Conservation (phyloP, 2,113 vertebrate genomes). For the Gymnorhina tibicen region DNA sequence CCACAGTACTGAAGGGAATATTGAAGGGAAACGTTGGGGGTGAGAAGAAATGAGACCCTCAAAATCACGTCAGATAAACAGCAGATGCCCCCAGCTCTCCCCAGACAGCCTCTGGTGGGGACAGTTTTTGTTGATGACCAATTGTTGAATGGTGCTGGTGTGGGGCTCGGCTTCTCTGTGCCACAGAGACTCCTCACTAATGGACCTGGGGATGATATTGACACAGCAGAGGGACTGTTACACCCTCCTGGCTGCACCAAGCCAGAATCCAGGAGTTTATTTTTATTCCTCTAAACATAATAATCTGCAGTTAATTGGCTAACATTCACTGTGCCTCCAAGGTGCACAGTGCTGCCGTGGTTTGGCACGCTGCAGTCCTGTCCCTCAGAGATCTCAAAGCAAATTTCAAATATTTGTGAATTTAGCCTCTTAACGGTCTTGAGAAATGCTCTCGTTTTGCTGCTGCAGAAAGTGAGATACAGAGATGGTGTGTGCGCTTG, state of each 20-base stretch:
- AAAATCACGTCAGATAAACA: neutral
- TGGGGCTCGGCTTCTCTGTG: rapidly evolving
- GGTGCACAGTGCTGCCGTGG: neutral
- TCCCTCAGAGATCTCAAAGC: neutral
- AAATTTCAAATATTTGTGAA: constrained; percentile 40
- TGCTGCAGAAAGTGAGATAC: neutral
- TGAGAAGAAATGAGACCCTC: neutral
- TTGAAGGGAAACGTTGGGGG: neutral
- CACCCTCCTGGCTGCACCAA: neutral
- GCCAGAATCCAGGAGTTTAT: neutral
- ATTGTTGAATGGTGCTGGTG: neutral
- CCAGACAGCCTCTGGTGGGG: neutral
- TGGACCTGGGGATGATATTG: neutral
- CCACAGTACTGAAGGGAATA: neutral
- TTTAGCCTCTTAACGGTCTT: neutral
- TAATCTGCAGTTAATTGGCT: constrained; percentile 15
- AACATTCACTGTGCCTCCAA: neutral
- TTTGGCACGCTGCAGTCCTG: neutral
- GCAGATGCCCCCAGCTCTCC: neutral
- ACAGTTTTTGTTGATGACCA: neutral
- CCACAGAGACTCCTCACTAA: neutral
- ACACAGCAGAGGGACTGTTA: neutral
- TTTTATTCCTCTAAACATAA: constrained; percentile 18
- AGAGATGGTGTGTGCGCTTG: neutral
- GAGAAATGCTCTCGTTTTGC: neutral